phyloP scores from a whole-genome alignment of 2,113 vertebrate species.

The Ictidomys tridecemlineatus region DNA sequence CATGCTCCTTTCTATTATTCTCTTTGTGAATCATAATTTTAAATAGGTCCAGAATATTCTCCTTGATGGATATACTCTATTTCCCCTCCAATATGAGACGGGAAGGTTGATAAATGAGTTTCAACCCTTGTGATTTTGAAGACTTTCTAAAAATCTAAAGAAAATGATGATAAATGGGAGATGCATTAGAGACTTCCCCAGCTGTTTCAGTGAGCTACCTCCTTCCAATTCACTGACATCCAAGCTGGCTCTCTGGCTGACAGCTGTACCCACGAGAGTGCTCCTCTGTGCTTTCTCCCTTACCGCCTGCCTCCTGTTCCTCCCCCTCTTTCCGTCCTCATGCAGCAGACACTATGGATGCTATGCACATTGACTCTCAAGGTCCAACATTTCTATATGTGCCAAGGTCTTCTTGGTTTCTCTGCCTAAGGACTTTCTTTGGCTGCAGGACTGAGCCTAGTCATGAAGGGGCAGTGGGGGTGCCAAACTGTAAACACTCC shows the following conservation, averaged over 20 bases:
- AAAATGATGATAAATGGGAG: neutral
- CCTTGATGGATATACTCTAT: neutral
- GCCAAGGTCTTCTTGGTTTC: neutral
- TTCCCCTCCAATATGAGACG: neutral
- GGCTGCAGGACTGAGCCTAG: neutral
- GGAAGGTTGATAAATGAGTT: neutral
- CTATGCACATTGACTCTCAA: neutral
- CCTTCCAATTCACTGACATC: neutral
- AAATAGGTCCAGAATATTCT: neutral
- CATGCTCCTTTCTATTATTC: neutral
- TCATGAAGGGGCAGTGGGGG: neutral
- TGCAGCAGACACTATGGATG: neutral
- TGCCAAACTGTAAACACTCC: neutral
- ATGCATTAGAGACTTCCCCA: neutral
- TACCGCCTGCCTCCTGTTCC: neutral
- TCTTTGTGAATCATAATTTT: conserved; percentile 35
- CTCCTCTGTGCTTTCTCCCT: neutral
- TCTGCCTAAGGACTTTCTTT: neutral
- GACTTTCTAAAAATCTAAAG: neutral
- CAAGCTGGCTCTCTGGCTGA: neutral
- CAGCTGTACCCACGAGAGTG: neutral
- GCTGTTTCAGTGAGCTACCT: neutral
- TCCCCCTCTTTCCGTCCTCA: neutral
- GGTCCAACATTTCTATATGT: neutral
- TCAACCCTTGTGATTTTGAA: neutral